Evolutionary conservation across 2,888 invertebrate species (phyloP).

Genomic region (Netelia melanura): DNA sequence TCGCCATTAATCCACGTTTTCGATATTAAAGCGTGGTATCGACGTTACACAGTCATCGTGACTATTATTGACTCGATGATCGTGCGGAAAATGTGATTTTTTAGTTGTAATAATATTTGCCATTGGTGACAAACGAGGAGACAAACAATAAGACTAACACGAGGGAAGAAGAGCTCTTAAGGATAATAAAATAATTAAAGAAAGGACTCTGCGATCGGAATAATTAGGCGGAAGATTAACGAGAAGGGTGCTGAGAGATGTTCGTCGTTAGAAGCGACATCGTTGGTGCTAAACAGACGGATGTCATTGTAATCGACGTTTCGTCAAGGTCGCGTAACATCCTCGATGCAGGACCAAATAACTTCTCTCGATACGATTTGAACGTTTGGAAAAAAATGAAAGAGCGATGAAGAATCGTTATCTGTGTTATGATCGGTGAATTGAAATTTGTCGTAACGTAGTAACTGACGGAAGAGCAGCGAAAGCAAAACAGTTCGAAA

Average conservation of each 20-base stretch:
- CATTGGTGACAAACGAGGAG: neutral
- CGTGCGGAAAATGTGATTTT: too few relatives aligned
- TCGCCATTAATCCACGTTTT: conserved; percentile 6
- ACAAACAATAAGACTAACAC: neutral
- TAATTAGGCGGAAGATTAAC: neutral
- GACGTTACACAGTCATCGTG: neutral
- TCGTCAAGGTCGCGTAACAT: conserved; percentile 7
- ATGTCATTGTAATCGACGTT: conserved; percentile 24
- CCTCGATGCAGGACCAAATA: neutral
- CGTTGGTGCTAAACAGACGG: conserved; percentile 1
- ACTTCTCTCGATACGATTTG: conserved; percentile 1
- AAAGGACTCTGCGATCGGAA: neutral
- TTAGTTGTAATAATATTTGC: too few relatives aligned
- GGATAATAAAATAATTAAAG: neutral
- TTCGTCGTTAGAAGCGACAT: conserved; percentile 22
- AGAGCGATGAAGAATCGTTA: neutral
- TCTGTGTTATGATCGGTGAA: neutral
- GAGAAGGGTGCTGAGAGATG: conserved; percentile 22
- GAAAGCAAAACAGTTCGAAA: too few relatives aligned
- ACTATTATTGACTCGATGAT: too few relatives aligned
- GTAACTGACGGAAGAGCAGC: too few relatives aligned
- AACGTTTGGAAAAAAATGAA: neutral
- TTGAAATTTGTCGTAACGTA: neutral
- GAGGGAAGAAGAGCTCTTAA: neutral
- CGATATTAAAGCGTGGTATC: conserved; percentile 14